Evolutionary conservation across 2,888 invertebrate species (phyloP).

Genomic region (Gymnocheta viridis): DNA sequence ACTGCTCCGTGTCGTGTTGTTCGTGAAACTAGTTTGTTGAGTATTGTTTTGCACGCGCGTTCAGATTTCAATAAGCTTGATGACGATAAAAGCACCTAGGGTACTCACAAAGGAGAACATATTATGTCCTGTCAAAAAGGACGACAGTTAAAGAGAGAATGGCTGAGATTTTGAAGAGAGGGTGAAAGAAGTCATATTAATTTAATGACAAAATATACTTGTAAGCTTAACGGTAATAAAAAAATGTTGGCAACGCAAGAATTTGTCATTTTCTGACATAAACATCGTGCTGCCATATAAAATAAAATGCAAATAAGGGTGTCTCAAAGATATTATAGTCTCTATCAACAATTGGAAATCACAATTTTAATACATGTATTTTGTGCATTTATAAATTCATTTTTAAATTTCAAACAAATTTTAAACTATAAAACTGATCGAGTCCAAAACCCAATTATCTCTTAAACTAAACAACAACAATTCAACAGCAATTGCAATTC

Average conservation of each 20-base stretch:
- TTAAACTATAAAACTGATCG: no score
- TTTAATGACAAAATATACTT: neutral
- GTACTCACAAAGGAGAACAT: conserved; percentile 62
- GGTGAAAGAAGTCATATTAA: neutral
- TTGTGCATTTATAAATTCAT: no score
- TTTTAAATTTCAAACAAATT: no score
- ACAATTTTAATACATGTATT: no score
- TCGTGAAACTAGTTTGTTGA: conserved; percentile 55
- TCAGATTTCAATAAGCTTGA: conserved; percentile 73
- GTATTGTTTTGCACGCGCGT: conserved; percentile 76
- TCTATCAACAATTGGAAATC: no score
- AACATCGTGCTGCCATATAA: neutral
- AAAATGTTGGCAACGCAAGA: conserved; percentile 6
- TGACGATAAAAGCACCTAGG: conserved; percentile 64
- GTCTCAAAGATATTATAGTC: no score
- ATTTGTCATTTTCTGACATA: neutral
- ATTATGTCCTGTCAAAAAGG: conserved; percentile 70
- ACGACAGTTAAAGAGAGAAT: conserved; percentile 24
- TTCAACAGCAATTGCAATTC: no score
- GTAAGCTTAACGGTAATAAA: conserved; percentile 23
- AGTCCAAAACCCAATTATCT: no score
- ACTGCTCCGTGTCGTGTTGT: conserved; percentile 46
- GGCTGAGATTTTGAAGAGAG: neutral
- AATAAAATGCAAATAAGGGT: neutral
- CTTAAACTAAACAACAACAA: no score